Conservation (phyloP, 1,140 invertebrate genomes). For the Drosophila ironensis region DNA sequence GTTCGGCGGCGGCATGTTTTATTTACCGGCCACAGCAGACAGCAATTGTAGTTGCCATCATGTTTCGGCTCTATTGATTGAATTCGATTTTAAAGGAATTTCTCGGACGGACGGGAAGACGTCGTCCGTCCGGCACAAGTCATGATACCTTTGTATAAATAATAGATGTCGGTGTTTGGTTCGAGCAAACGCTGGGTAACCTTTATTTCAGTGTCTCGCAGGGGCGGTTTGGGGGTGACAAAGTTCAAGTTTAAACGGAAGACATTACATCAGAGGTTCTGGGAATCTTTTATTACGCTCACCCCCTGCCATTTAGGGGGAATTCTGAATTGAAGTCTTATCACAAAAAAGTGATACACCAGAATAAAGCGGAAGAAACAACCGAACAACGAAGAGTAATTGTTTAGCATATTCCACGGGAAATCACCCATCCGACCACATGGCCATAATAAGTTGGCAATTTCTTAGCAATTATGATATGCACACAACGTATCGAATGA, state of each 20-base stretch:
- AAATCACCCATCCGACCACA: slow-evolving; percentile 7
- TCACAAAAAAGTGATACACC: not conserved
- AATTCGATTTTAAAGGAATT: slow-evolving; percentile 32
- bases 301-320: not conserved
- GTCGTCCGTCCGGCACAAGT: slow-evolving; percentile 6
- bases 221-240: too few species aligned
- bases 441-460: slow-evolving; percentile 17
- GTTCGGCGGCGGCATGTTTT: slow-evolving; percentile 46
- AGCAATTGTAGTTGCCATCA: slow-evolving; percentile 44
- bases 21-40: slow-evolving; percentile 49
- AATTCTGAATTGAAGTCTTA: slow-evolving; percentile 14
- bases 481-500: slow-evolving; percentile 34
- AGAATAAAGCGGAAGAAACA: not conserved
- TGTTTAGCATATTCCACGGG: slow-evolving; percentile 16
- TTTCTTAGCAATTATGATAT: slow-evolving; percentile 61
- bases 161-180: not conserved
- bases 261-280: too few species aligned
- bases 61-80: slow-evolving; percentile 51
- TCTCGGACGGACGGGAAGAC: not conserved
- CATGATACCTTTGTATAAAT: not conserved
- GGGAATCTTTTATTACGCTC: not conserved
- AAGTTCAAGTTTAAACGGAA: too few species aligned
- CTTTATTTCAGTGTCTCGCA: too few species aligned
- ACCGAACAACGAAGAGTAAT: slow-evolving; percentile 3
- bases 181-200: not conserved